Evolutionary conservation across 1,140 invertebrate species (phyloP), one percentile per base, ranked within the genome.

Genomic region (Agrypnia vestita): DNA sequence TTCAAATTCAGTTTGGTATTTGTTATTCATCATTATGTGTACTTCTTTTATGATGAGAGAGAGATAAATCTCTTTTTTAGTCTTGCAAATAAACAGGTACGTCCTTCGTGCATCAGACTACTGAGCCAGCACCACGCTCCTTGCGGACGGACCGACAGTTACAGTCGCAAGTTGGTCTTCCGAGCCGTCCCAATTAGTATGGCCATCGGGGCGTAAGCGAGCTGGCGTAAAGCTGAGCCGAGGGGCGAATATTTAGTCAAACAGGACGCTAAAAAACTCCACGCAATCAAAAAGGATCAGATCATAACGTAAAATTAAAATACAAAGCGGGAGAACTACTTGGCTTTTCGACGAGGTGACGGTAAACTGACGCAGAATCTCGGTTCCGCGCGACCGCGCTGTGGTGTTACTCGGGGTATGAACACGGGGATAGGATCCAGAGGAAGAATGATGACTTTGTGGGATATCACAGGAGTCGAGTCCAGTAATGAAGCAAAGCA

Each of bases 101-200:
- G 25, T 35, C 6, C 25, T 35, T 35, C 25, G 6, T 35, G 6
- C 25, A 35, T 35, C 6, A 35, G 25, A 35, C 25, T 35, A 35
- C 25, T 35, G 6, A 35, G 49, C n/a, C 8, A 51, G 49, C n/a
- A 13, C 4, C 3, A 12, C 15, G 21, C 19, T 74, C 44, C 71
- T 49, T 11, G 35, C 4, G 21, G 51, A 49, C 46, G 59, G 73
- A 80, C 49, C 78, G 46, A 44, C 62, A 77, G 25, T 77, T 49
- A 43, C 71, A 81, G 76, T 55, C 67, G 72, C 76, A 76, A 79
- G 77, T 59, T 62, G 72, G 76, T 59, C 69, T 75, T 35, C 71
- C 35, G 49, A 69, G 59, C 76, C 8, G 64, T 71, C 80, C 80
- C 80, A 82, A 82, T 82, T 82, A 82, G 80, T 67, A 62, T 62